Evolutionary conservation across 1,140 invertebrate genomes (phyloP).

Genomic region (Trissolcus basalis): DNA sequence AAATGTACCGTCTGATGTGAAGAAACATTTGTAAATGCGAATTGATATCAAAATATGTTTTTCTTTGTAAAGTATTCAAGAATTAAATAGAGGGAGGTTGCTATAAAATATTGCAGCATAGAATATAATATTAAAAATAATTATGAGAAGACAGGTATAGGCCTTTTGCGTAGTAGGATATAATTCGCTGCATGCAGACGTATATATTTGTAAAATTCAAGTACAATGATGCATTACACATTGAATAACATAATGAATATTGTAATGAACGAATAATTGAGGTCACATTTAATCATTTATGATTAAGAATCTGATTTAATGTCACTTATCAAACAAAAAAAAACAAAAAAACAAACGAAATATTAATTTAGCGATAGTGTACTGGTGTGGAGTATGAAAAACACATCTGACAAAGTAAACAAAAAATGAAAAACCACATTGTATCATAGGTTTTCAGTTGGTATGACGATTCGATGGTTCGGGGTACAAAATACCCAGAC

Average conservation of each 20-base stretch:
- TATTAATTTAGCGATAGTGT: too few species aligned
- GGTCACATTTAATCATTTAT: constrained; percentile 69
- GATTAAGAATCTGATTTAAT: constrained; percentile 65
- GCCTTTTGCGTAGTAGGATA: constrained; percentile 23
- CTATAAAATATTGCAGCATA: constrained; percentile 3
- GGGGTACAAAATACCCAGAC: too few species aligned
- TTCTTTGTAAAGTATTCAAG: not conserved
- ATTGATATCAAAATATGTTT: too few species aligned
- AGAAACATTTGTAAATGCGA: too few species aligned
- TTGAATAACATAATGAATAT: constrained; percentile 61
- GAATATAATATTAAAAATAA: not conserved
- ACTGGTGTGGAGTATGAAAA: too few species aligned
- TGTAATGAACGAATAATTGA: constrained; percentile 56
- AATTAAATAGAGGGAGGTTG: constrained; percentile 5
- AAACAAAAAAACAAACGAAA: too few species aligned
- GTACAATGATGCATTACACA: constrained; percentile 39
- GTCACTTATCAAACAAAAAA: not conserved
- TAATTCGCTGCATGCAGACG: constrained; percentile 40
- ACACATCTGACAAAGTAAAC: too few species aligned
- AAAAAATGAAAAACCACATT: too few species aligned
- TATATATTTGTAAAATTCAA: constrained; percentile 32
- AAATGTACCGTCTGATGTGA: not conserved
- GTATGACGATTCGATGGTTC: too few species aligned
- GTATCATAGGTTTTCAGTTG: too few species aligned
- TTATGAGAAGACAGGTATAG: constrained; percentile 7